Evolutionary conservation across 2,113 vertebrate genomes (phyloP).

Genomic region (Hippocampus barbouri): DNA sequence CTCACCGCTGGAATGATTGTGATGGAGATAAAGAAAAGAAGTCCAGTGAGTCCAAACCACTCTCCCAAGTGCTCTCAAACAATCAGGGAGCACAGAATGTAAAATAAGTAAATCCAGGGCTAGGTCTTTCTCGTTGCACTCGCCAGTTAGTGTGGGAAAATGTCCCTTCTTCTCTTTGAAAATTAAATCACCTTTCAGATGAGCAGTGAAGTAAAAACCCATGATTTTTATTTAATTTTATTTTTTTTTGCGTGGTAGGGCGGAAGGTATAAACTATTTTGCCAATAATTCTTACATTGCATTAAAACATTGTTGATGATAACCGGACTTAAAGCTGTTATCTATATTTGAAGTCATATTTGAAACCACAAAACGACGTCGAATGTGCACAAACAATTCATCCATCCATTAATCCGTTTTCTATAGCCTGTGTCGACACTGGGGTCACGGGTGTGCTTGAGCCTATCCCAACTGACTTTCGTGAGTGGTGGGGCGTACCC

Average conservation of each 20-base stretch:
- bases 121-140: conserved; percentile 4
- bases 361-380: not conserved
- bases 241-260: not conserved
- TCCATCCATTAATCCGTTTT: not conserved
- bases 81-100: not conserved
- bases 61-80: not conserved
- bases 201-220: not conserved
- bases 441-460: not conserved
- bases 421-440: not conserved
- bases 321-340: not conserved
- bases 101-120: not conserved
- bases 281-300: not conserved
- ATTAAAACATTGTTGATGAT: not conserved
- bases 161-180: conserved; percentile 13
- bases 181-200: not conserved
- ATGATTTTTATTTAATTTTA: not conserved
- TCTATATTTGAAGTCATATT: not conserved
- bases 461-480: not conserved
- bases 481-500: not conserved
- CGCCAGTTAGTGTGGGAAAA: not conserved
- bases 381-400: not conserved
- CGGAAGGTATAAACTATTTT: not conserved
- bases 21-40: conserved; percentile 21
- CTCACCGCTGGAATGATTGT: conserved; percentile 31
- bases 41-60: conserved; percentile 17